Base-by-base conservation (phyloP, 2,888 invertebrate species). In the Patella ulyssiponensis region DNA sequence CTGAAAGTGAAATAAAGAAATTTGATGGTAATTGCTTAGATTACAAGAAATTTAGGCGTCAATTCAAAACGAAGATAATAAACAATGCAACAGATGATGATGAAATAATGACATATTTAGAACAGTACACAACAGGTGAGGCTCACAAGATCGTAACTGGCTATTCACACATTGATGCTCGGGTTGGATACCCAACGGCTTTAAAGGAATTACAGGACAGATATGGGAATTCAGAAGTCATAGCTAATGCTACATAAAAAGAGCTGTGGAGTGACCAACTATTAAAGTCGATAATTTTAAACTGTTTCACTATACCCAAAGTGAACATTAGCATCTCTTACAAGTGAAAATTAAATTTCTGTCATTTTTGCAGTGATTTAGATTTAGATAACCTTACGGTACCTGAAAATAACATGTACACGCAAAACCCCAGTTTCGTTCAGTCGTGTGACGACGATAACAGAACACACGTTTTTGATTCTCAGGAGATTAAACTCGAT, bases 111-210 rank as follows among this genome's bases (percentile, higher is more conserved):
- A 80, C 52, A 33, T 80, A 72, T 75, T 69, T 80, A 20, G 75
- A 78, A 71, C 80, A 80, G 71, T 78, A 70, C 54, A 78, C 78
- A 1, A 69, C 27, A n/a, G 79, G 73, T 12, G 79, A 79, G 56
- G 71, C 79, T 20, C 51, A 77, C 51, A 74, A 54, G 69, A 78
- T 80, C 5, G 72, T 80, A 14, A 75, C 20, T 27, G 75, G 78
- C 14, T 75, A 53, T 54, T 73, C 78, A 44, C 73, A 52, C 73
- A 52, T 80, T 51, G 73, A 75, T 4, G 73, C 78, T 15, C 58
- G 20, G 20, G 20, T 44, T 20, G 77, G 77, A n/a, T 77, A 77
- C 70, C n/a, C 17, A 23, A 69, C 78, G 69, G 73, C 75, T 33
- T 23, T 52, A n/a, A 17, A 20, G 20, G n/a, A n/a, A n/a, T n/a